Evolutionary conservation across 2,797 vertebrate genomes (phyloP).

Genomic region (Sarcoramphus papa): DNA sequence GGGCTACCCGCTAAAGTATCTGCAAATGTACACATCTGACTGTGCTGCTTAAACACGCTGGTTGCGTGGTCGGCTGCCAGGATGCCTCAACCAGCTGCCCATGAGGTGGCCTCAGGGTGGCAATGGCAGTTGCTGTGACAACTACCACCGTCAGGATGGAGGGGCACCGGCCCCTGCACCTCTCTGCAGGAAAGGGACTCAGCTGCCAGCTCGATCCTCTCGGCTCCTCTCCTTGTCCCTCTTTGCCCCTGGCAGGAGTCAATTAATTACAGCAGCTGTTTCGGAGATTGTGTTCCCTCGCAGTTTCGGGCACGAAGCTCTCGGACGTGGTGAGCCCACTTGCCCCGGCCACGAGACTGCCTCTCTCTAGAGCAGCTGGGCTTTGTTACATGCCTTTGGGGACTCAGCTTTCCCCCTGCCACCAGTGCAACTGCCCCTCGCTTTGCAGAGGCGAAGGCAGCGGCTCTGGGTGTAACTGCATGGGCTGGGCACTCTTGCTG

Average conservation of each 20-base stretch:
- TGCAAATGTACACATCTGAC: not conserved
- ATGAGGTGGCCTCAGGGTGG: not conserved
- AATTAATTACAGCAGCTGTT: not conserved
- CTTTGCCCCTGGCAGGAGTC: not conserved
- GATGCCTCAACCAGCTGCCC: not conserved
- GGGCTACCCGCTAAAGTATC: not conserved
- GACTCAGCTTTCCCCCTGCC: not conserved
- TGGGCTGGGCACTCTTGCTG: not conserved
- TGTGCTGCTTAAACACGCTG: not conserved
- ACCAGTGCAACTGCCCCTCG: fast-evolving
- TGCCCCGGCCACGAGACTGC: not conserved
- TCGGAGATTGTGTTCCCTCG: fast-evolving
- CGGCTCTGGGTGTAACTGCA: not conserved
- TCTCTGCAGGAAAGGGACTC: not conserved
- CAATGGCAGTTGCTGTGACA: not conserved
- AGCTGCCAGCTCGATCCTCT: not conserved
- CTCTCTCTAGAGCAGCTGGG: not conserved
- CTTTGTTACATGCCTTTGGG: not conserved
- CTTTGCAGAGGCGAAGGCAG: not conserved
- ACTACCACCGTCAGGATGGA: fast-evolving
- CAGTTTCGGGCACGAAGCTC: not conserved
- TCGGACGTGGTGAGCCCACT: fast-evolving
- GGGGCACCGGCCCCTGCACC: not conserved
- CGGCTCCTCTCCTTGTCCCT: not conserved
- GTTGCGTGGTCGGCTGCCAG: not conserved